Percentiles rank a stretch among this genome's conserved stretches.
These are phyloP conservation scores for Temnothorax curvispinosus DNA, from an alignment of 1,140 invertebrate genomes.

Conservation along the genomic window DNA sequence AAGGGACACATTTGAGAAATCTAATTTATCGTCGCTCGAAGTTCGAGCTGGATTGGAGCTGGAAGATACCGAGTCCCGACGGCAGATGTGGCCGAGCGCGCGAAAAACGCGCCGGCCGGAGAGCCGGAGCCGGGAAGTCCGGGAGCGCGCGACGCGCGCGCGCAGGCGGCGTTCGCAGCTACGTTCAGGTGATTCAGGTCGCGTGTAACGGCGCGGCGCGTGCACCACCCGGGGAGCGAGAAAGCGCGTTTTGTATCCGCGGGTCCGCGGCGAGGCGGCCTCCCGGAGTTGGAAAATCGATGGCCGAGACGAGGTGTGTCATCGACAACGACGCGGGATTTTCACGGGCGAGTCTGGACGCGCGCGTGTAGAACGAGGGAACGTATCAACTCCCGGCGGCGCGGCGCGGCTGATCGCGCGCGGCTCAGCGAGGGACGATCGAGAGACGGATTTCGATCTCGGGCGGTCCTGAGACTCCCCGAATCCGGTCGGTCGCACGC, in stretches of 20 bases:
- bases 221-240: neutral
- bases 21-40: neutral
- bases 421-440: neutral
- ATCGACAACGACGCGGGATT: conserved; percentile 2
- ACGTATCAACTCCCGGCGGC: neutral
- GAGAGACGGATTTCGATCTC: neutral
- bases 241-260: neutral
- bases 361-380: neutral
- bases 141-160: no score
- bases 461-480: no score
- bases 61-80: neutral
- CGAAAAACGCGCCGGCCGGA: neutral
- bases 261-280: neutral
- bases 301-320: conserved; percentile 52
- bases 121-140: no score
- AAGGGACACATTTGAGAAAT: neutral
- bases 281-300: neutral
- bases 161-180: neutral
- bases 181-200: conserved; percentile 13
- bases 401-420: neutral
- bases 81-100: neutral
- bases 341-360: neutral
- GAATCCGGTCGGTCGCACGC: neutral
- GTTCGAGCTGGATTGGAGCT: neutral
- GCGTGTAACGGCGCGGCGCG: neutral